phyloP scores from a whole-genome alignment of 1,140 invertebrate species.

The Druon quercuslanigerum region DNA sequence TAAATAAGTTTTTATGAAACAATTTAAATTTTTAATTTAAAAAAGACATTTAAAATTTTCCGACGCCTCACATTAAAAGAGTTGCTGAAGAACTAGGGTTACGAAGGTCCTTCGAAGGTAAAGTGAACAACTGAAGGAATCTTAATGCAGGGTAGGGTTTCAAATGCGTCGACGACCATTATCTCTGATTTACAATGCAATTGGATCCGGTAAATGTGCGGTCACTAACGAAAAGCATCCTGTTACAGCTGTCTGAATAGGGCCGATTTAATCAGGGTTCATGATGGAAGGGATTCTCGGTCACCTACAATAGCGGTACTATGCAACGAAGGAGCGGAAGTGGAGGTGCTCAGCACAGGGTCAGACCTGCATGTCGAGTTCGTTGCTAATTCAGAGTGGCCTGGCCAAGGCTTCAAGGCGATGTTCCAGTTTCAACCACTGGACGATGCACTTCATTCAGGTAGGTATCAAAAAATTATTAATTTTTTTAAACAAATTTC shows the following conservation, averaged over 20 bases:
- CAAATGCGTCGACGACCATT: conserved; percentile 20
- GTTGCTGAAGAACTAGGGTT: not conserved
- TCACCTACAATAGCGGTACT: conserved; percentile 86
- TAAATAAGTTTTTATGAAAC: too few species aligned
- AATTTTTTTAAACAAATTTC: too few species aligned
- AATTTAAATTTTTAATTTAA: too few species aligned
- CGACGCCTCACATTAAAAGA: not conserved
- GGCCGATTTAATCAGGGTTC: conserved; percentile 87
- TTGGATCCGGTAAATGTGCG: conserved; percentile 47
- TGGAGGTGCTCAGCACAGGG: conserved; percentile 88
- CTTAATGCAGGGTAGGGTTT: conserved; percentile 12
- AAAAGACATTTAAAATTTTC: too few species aligned
- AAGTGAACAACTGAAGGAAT: conserved; percentile 2
- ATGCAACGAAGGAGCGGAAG: conserved; percentile 85
- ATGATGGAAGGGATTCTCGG: conserved; percentile 82
- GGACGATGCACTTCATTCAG: conserved; percentile 76
- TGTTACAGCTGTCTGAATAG: conserved; percentile 86
- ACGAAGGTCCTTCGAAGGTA: not conserved
- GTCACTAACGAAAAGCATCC: conserved; percentile 52
- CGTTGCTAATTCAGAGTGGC: conserved; percentile 86
- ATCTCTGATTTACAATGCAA: conserved; percentile 28
- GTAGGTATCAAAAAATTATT: conserved; percentile 49
- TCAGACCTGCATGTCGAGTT: conserved; percentile 88
- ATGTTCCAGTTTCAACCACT: conserved; percentile 85
- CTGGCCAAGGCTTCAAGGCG: conserved; percentile 90